A percentile compares a stretch with the other conserved stretches of the same genome.
These are phyloP conservation scores for Synanceia verrucosa DNA, from an alignment of 2,797 vertebrate species.

Conservation along the genomic window DNA sequence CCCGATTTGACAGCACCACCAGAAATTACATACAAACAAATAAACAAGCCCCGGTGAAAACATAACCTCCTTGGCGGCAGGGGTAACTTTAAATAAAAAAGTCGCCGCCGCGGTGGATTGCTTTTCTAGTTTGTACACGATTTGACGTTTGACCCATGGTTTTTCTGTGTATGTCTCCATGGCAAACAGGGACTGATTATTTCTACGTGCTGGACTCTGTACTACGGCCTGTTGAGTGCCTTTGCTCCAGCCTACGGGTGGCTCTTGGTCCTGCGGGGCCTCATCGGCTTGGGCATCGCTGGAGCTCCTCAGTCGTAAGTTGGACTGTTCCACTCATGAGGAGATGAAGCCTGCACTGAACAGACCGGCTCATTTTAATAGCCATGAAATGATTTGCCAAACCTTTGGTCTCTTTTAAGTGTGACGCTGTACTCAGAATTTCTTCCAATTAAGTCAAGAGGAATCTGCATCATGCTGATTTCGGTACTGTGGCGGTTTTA, in stretches of 20 bases:
- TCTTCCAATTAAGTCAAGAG: constrained; percentile 90
- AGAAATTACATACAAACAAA: too few species aligned
- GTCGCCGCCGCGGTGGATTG: too few species aligned
- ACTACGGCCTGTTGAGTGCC: constrained; percentile 88
- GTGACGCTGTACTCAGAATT: constrained; percentile 93
- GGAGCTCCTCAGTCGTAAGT: constrained; percentile 92
- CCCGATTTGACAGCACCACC: too few species aligned
- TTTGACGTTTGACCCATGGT: background rate
- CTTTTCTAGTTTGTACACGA: background rate
- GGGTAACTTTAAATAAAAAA: too few species aligned
- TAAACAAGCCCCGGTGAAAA: too few species aligned
- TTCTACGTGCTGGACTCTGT: constrained; percentile 86
- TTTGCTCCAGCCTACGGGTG: constrained; percentile 89
- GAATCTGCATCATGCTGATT: constrained; percentile 87
- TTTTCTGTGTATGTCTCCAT: constrained; percentile 12
- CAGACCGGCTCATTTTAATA: background rate
- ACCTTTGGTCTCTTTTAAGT: constrained; percentile 65
- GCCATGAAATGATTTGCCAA: background rate
- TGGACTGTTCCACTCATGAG: background rate
- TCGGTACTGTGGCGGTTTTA: constrained; percentile 76
- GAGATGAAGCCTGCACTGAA: background rate
- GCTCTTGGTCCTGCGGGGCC: constrained; percentile 87
- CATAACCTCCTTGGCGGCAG: too few species aligned
- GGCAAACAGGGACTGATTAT: constrained; percentile 82
- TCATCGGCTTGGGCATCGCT: constrained; percentile 91